Conservation (phyloP, 1,140 invertebrate genomes). For the Aporrectodea caliginosa region DNA sequence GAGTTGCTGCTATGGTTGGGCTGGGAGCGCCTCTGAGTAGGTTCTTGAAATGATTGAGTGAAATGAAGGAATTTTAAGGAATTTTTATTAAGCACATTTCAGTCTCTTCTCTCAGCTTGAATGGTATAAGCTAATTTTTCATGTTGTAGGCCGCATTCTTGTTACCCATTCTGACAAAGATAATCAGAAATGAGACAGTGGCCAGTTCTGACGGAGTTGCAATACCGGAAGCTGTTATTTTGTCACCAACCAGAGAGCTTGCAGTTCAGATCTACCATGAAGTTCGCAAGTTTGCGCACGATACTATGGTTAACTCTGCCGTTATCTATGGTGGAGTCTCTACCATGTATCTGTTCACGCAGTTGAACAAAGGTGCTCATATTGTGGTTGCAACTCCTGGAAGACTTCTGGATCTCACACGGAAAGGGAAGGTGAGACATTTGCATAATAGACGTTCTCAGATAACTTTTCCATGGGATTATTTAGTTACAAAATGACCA, state of each 20-base stretch:
- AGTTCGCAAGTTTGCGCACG: conserved; percentile 76
- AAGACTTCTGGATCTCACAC: conserved; percentile 78
- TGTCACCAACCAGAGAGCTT: conserved; percentile 88
- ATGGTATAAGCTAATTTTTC: too few relatives aligned
- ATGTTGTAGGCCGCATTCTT: conserved; percentile 91
- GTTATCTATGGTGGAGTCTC: conserved; percentile 84
- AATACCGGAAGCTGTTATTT: conserved; percentile 70
- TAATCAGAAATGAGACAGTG: conserved; percentile 47
- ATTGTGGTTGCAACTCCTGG: conserved; percentile 92
- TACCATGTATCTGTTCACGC: conserved; percentile 66
- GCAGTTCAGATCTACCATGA: conserved; percentile 82
- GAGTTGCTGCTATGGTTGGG: too few relatives aligned
- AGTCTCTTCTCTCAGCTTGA: too few relatives aligned
- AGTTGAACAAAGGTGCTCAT: conserved; percentile 71
- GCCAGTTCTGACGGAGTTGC: conserved; percentile 49
- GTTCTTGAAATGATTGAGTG: too few relatives aligned
- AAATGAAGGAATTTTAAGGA: too few relatives aligned
- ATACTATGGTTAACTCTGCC: conserved; percentile 68
- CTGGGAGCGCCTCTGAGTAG: too few relatives aligned
- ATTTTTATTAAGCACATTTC: too few relatives aligned
- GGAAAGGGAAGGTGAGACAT: conserved; percentile 66
- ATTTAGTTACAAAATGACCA: too few relatives aligned
- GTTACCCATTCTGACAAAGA: conserved; percentile 67
- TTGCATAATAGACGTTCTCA: too few relatives aligned
- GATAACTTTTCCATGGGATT: too few relatives aligned